Evolutionary conservation across 2,113 vertebrate species (phyloP).

Genomic region (Tretioscincus oriximinensis): DNA sequence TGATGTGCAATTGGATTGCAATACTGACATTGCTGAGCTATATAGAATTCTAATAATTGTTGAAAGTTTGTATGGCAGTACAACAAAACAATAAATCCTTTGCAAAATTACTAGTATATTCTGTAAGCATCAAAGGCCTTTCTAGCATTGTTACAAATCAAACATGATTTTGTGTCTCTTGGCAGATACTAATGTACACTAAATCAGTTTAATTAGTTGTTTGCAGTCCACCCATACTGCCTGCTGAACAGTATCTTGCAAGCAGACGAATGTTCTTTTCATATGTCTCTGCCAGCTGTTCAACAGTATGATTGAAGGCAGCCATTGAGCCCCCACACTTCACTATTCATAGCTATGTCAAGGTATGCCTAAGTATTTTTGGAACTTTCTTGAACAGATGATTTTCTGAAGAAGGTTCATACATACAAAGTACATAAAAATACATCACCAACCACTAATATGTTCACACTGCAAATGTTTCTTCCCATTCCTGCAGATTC

Average conservation of each 20-base stretch:
- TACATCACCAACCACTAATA: too few relatives aligned
- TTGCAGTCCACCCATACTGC: background rate
- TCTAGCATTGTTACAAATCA: constrained; percentile 22
- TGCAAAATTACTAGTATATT: constrained; percentile 1
- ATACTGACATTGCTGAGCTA: background rate
- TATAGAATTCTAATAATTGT: background rate
- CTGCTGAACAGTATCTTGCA: background rate
- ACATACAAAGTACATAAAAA: background rate
- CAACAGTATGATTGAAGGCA: background rate
- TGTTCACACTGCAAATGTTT: too few relatives aligned
- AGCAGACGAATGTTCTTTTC: background rate
- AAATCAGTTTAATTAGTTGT: constrained; percentile 26
- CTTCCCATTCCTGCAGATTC: too few relatives aligned
- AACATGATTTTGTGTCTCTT: constrained; percentile 16
- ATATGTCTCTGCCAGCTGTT: constrained; percentile 1
- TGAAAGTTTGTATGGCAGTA: constrained; percentile 3
- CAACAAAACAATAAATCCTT: constrained; percentile 26
- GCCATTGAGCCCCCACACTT: background rate
- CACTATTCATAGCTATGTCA: background rate
- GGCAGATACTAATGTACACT: background rate
- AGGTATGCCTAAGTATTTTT: background rate
- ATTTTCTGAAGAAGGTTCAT: background rate
- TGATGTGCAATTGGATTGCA: background rate
- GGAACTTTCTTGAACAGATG: background rate
- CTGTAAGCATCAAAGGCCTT: background rate